phyloP scores from a whole-genome alignment of 30 jellyfish, hydroid and myxozoan species.

The Nemopilema nomurai region DNA sequence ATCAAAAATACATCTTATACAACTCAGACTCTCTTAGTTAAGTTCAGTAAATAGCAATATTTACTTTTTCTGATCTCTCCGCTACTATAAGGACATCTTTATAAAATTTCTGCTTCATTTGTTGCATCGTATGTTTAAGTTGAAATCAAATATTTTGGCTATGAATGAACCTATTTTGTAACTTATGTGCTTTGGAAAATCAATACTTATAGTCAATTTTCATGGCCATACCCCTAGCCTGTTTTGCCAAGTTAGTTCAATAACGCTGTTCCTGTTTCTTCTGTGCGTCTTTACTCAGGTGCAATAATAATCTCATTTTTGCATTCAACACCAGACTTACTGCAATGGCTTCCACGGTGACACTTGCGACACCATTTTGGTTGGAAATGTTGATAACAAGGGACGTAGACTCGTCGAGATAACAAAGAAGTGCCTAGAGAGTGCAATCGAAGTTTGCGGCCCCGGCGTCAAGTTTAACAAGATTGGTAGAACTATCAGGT shows the following conservation, averaged over 20 bases:
- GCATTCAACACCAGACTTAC: slow-evolving; percentile 20
- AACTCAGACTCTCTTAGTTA: no score
- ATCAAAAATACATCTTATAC: no score
- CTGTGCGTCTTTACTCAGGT: not conserved
- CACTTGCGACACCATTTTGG: slow-evolving; percentile 62
- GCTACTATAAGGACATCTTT: no score
- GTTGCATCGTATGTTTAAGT: no score
- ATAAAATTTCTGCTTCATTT: no score
- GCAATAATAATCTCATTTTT: no score
- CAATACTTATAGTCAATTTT: not conserved
- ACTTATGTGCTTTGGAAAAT: no score
- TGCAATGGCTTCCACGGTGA: slow-evolving; percentile 77
- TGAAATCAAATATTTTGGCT: no score
- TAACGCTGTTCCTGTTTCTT: not conserved
- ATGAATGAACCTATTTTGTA: no score
- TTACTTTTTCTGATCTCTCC: no score
- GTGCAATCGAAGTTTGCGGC: slow-evolving; percentile 76
- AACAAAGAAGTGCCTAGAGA: slow-evolving; percentile 57
- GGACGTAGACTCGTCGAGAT: slow-evolving; percentile 64
- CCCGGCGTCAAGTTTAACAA: slow-evolving; percentile 76
- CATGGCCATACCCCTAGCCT: not conserved
- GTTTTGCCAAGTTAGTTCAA: not conserved
- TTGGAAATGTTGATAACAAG: slow-evolving; percentile 80
- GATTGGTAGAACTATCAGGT: slow-evolving; percentile 81
- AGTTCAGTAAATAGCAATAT: no score